Conservation (phyloP, 2,113 vertebrate genomes). For the Siniperca knerii region DNA sequence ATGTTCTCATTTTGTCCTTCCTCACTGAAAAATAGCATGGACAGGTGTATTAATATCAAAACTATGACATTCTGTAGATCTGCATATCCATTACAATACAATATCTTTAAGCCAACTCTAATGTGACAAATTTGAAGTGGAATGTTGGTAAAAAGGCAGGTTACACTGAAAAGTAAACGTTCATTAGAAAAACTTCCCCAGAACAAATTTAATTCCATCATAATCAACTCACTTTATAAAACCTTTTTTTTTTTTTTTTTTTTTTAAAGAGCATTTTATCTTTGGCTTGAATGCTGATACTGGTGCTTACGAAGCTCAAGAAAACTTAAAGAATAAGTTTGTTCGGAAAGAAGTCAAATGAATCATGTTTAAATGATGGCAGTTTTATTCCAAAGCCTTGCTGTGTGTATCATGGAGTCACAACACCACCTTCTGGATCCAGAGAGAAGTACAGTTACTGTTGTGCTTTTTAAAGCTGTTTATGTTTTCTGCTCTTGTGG, state of each 20-base stretch:
- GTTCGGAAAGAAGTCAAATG: constrained; percentile 18
- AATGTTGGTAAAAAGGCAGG: constrained; percentile 1
- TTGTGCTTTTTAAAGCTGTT: neutral
- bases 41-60: neutral
- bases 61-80: neutral
- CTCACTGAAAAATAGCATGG: neutral
- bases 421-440: constrained; percentile 66
- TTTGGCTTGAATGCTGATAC: constrained; percentile 37
- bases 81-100: neutral
- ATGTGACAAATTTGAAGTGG: neutral
- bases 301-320: constrained; percentile 12
- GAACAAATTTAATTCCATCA: constrained; percentile 18
- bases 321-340: constrained; percentile 37
- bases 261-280: constrained; percentile 21
- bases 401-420: constrained; percentile 46
- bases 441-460: constrained; percentile 5
- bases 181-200: constrained; percentile 18
- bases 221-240: neutral
- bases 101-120: constrained; percentile 16
- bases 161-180: neutral
- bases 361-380: constrained; percentile 17
- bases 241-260: neutral
- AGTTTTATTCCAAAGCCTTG: neutral
- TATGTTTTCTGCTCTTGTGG: neutral
- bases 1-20: neutral